phyloP scores from a whole-genome alignment of 2,113 vertebrate species.

The Chloropsis hardwickii region DNA sequence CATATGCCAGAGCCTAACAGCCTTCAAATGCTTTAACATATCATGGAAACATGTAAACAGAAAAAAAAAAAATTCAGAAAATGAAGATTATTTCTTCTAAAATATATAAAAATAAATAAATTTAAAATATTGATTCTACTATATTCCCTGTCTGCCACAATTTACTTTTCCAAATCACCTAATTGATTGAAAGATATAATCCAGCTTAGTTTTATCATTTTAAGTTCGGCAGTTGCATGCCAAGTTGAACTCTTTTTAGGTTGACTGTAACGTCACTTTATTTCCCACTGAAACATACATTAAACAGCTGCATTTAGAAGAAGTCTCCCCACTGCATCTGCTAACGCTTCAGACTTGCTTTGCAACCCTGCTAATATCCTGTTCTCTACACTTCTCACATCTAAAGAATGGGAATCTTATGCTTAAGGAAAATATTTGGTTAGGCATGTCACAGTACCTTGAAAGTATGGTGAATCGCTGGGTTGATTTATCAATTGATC shows the following conservation, averaged over 20 bases:
- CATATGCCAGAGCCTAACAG: background rate
- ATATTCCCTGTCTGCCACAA: background rate
- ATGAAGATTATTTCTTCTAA: background rate
- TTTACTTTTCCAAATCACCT: background rate
- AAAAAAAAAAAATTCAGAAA: background rate
- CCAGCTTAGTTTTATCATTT: background rate
- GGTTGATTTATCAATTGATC: slow-evolving; percentile 67
- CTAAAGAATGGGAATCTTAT: slow-evolving; percentile 1
- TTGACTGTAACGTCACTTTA: background rate
- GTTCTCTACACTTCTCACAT: slow-evolving; percentile 19
- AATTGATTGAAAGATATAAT: background rate
- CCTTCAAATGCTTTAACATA: background rate
- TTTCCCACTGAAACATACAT: slow-evolving; percentile 17
- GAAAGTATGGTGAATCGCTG: slow-evolving; percentile 61
- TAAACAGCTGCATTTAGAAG: background rate
- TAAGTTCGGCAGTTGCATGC: background rate
- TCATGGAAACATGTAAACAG: background rate
- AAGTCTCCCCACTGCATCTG: slow-evolving; percentile 13
- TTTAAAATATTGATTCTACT: background rate
- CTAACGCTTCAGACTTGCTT: slow-evolving; percentile 15
- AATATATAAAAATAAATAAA: background rate
- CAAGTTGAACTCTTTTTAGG: background rate
- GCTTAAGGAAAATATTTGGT: slow-evolving; percentile 27
- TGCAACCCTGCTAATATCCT: slow-evolving; percentile 29
- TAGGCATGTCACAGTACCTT: slow-evolving; percentile 64